These are phyloP conservation scores for Cerastis leucographa DNA, from an alignment of 2,888 invertebrate genomes.

Conservation along the genomic window DNA sequence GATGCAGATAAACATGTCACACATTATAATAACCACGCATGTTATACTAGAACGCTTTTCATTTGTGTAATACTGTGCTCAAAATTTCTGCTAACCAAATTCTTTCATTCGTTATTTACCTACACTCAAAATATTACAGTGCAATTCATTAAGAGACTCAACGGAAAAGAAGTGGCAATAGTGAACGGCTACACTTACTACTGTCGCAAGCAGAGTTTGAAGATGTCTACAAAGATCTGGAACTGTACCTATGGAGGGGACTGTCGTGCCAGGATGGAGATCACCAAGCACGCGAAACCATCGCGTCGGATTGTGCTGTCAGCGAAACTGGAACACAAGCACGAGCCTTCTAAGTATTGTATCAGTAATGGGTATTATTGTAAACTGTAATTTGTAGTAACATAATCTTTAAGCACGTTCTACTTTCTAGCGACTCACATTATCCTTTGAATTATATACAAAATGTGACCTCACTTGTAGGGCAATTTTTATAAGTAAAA, in stretches of 20 bases:
- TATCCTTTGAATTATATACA: neutral
- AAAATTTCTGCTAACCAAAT: neutral
- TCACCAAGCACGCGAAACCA: constrained; percentile 45
- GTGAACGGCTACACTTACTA: constrained; percentile 53
- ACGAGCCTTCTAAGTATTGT: constrained; percentile 50
- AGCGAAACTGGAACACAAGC: constrained; percentile 59
- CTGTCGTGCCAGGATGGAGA: constrained; percentile 41
- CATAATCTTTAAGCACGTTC: neutral
- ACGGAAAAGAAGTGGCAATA: constrained; percentile 62
- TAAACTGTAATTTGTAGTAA: constrained; percentile 23
- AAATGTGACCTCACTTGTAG: too few relatives aligned
- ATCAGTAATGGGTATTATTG: constrained; percentile 59
- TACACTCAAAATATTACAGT: constrained; percentile 37
- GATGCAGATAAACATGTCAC: neutral
- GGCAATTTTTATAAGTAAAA: neutral
- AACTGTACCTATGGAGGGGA: constrained; percentile 60
- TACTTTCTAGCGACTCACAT: neutral
- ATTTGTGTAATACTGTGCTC: too few relatives aligned
- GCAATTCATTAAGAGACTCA: constrained; percentile 43
- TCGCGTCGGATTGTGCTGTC: constrained; percentile 49
- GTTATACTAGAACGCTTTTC: neutral
- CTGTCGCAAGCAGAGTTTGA: constrained; percentile 27
- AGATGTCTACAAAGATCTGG: constrained; percentile 52
- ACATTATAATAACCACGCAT: too few relatives aligned
- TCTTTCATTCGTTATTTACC: neutral